Percentiles rank a stretch among this genome's conserved stretches.
Conservation (phyloP, 2,888 invertebrate genomes). For the Disparrhopalites patrizii region DNA sequence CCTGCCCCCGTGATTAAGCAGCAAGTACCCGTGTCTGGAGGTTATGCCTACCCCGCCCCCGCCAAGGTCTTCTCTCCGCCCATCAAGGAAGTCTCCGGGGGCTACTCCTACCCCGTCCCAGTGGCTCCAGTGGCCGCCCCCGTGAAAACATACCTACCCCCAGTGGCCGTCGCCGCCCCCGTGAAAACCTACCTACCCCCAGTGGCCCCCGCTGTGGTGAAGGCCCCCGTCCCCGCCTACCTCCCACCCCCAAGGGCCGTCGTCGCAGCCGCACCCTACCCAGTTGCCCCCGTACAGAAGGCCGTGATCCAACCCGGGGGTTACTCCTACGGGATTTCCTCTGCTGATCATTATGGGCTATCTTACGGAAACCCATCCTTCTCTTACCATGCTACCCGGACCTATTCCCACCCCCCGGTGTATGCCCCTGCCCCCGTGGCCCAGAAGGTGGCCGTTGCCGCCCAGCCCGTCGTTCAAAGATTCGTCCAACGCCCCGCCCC, state of each 20-base stretch:
- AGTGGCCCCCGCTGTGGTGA: conserved; percentile 8
- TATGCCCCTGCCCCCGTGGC: neutral
- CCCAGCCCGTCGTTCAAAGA: conserved; percentile 16
- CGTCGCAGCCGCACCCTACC: neutral
- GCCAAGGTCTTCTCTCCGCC: neutral
- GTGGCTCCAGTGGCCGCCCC: conserved; percentile 7
- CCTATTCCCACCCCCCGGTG: conserved; percentile 5
- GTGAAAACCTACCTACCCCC: conserved; percentile 27
- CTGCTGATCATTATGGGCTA: conserved; percentile 13
- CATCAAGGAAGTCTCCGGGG: neutral
- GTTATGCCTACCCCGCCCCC: conserved; percentile 1
- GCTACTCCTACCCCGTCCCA: conserved; percentile 17
- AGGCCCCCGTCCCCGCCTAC: neutral
- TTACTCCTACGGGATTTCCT: conserved; percentile 11
- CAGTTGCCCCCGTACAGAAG: conserved; percentile 10
- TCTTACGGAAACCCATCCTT: conserved; percentile 16
- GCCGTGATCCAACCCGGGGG: conserved; percentile 9
- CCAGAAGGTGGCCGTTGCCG: neutral
- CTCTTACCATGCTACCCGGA: conserved; percentile 1
- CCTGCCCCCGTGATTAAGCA: neutral
- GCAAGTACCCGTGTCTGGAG: neutral
- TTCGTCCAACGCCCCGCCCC: conserved; percentile 22
- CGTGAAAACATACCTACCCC: conserved; percentile 26
- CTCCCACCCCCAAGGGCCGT: neutral
- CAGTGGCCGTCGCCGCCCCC: conserved; percentile 9